Base-by-base conservation (phyloP, 1,140 invertebrate genomes). In the Callitettix versicolor region DNA sequence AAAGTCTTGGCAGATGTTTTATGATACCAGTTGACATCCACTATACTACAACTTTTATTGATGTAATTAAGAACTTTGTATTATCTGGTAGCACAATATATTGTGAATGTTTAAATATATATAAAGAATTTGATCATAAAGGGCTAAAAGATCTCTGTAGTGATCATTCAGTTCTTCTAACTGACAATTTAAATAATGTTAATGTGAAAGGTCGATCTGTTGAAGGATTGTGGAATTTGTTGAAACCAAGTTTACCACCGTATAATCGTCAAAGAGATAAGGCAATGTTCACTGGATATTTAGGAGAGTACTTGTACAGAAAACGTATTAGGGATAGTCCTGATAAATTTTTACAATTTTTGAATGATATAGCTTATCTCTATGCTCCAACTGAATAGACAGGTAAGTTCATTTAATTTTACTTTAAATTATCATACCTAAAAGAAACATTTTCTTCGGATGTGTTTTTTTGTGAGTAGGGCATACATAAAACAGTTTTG, bases 211-310 rank as follows among this genome's bases (percentile, higher is more conserved):
- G 33, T 49, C 47, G 33, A 2, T 30, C 47, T 5, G 26, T 49
- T 3, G 47, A 30, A 49, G 18, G 26, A 15, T 20, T 49, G n/a
- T 49, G 47, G 47, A 49, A 30, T 49, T 33, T 49, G 14, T 20
- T 49, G 9, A 49, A 49, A 33, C 47, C 22, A 49, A 49, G 22
- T 30, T 49, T 49, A 49, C 47, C 47, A 15, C 47, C 47, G 2
- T 49, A 49, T 30, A 49, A 49, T n/a, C 21, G 47, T n/a, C 47
- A 49, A n/a, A 49, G 47, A 33, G 47, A 49, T 7, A 49, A 49
- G 33, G 21, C 47, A n/a, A 49, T 49, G 47, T 49, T 49, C 21
- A 49, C 47, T 14, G 47, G 47, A 14, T 49, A 49, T 33, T 30
- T 49, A 30, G 47, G 47, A 30, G 47, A 49, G 18, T 49, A 15